phyloP scores from a whole-genome alignment of 2,888 invertebrate species.

The Trachelus stipa region DNA sequence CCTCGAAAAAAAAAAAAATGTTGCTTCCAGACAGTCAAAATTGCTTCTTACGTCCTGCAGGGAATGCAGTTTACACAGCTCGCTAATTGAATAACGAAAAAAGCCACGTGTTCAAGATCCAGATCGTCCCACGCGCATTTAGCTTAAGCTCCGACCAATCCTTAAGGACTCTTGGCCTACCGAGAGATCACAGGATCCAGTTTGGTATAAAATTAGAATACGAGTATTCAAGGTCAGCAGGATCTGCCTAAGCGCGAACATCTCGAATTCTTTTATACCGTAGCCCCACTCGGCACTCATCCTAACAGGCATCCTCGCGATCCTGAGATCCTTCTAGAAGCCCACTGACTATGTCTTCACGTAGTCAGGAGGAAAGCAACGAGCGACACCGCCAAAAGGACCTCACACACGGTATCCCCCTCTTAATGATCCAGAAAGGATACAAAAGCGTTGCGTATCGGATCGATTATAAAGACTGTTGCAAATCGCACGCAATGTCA shows the following conservation, averaged over 20 bases:
- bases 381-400: too few species aligned
- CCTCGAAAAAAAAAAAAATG: neutral
- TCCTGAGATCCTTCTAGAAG: neutral
- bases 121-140: neutral
- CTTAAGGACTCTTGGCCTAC: conserved; percentile 16
- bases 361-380: too few species aligned
- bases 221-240: conserved; percentile 45
- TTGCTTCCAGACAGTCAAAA: neutral
- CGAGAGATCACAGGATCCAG: conserved; percentile 51
- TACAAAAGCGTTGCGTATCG: neutral
- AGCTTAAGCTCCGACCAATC: neutral
- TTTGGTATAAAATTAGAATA: conserved; percentile 56
- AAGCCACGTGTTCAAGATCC: neutral
- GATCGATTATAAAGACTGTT: conserved; percentile 1
- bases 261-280: neutral
- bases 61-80: neutral
- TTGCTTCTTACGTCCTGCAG: neutral
- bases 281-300: neutral
- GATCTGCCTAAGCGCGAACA: conserved; percentile 39
- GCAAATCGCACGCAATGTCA: neutral
- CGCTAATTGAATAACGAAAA: conserved; percentile 1
- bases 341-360: too few species aligned
- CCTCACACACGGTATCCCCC: neutral
- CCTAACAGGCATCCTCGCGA: neutral
- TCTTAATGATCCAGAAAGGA: neutral